Percentiles rank a stretch among this genome's conserved stretches.
These are phyloP conservation scores for Polypedilum pembai DNA, from an alignment of 1,140 invertebrate species.

Conservation along the genomic window DNA sequence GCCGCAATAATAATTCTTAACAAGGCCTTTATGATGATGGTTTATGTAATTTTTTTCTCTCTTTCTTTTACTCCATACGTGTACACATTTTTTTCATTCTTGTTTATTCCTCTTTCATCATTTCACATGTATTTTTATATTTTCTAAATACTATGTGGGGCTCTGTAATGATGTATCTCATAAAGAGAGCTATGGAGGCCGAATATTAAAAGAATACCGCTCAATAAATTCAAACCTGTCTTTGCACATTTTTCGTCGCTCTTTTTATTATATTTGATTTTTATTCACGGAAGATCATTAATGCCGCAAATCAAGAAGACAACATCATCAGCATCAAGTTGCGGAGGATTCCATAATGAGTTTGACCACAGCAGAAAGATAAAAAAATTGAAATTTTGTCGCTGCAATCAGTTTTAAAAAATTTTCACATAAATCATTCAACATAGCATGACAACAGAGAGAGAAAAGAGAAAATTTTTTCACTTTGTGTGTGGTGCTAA, in stretches of 20 bases:
- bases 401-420: not conserved
- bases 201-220: not conserved
- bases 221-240: not conserved
- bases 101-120: not conserved
- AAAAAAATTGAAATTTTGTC: not conserved
- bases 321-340: not conserved
- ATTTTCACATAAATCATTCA: not conserved
- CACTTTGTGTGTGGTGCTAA: not conserved
- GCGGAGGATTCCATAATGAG: too few relatives aligned
- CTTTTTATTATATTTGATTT: not conserved
- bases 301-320: not conserved
- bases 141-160: too few relatives aligned
- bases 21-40: not conserved
- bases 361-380: not conserved
- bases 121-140: too few relatives aligned
- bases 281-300: not conserved
- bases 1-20: conserved; percentile 7
- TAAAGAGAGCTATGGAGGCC: not conserved
- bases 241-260: not conserved
- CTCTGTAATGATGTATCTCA: too few relatives aligned
- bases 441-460: not conserved
- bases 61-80: not conserved
- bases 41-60: not conserved
- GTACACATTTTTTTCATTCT: not conserved
- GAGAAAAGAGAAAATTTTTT: not conserved